Evolutionary conservation across 2,797 vertebrate species (phyloP).

Genomic region (Sitta carolinensis): DNA sequence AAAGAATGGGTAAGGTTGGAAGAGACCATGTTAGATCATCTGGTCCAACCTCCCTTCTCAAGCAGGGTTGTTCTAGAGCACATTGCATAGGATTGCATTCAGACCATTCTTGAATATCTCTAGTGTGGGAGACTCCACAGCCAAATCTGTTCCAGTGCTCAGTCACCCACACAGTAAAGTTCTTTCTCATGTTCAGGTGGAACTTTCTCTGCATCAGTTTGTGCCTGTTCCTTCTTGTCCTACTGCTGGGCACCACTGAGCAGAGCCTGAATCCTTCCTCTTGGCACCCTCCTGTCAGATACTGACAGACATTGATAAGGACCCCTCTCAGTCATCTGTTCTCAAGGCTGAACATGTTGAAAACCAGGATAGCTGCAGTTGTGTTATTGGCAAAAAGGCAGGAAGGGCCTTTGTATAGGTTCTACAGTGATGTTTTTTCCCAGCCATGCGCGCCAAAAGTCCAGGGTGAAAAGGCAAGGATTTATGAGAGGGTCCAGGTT

Average conservation of each 20-base stretch:
- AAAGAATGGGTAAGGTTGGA: background rate
- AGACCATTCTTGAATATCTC: background rate
- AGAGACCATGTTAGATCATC: background rate
- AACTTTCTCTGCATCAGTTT: background rate
- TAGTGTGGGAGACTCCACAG: background rate
- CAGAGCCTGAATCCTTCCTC: background rate
- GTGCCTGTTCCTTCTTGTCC: background rate
- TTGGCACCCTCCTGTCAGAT: background rate
- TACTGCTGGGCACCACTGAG: background rate
- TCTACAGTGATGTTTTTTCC: too few relatives aligned
- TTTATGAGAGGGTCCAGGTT: too few relatives aligned
- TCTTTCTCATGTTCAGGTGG: background rate
- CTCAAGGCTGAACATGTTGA: background rate
- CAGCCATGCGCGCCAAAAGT: too few relatives aligned
- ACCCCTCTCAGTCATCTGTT: background rate
- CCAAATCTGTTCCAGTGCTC: background rate
- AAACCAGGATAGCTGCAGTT: too few relatives aligned
- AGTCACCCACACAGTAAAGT: fast-evolving
- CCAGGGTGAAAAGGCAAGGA: too few relatives aligned
- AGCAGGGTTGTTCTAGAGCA: background rate
- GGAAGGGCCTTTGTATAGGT: too few relatives aligned
- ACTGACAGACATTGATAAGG: background rate
- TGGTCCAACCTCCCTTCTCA: background rate
- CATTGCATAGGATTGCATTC: background rate
- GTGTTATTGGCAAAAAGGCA: too few relatives aligned